These are phyloP conservation scores for Graphium colonna DNA, from an alignment of 2,888 invertebrate genomes.

Conservation along the genomic window DNA sequence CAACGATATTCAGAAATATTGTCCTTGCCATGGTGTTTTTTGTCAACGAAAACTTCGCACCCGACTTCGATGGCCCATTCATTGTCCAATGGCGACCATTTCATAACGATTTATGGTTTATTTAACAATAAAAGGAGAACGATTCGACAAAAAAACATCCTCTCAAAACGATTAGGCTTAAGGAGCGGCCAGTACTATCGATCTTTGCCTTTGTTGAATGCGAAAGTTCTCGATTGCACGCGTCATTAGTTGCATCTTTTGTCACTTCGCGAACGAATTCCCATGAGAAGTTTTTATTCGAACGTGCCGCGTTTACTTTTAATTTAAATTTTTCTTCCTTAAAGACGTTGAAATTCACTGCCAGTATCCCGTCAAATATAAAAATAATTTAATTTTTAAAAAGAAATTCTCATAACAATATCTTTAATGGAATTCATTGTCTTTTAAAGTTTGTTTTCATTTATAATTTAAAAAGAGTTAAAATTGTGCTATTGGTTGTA, in stretches of 20 bases:
- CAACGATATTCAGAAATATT: constrained; percentile 48
- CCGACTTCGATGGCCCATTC: constrained; percentile 51
- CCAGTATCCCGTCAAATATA: too few species aligned
- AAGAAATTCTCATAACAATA: too few species aligned
- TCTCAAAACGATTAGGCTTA: constrained; percentile 35
- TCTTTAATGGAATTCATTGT: too few species aligned
- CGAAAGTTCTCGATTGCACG: constrained; percentile 46
- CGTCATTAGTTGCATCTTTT: constrained; percentile 64
- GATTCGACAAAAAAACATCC: constrained; percentile 39
- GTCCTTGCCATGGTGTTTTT: constrained; percentile 42
- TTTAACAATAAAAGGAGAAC: constrained; percentile 68
- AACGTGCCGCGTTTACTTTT: constrained; percentile 32
- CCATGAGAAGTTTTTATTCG: constrained; percentile 41
- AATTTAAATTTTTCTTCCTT: not conserved
- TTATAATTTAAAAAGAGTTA: too few species aligned
- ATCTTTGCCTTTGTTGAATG: constrained; percentile 49
- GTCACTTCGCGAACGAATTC: constrained; percentile 53
- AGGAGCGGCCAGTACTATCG: constrained; percentile 40
- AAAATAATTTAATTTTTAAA: too few species aligned
- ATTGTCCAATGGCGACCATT: constrained; percentile 64
- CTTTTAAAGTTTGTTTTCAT: too few species aligned
- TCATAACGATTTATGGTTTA: constrained; percentile 77
- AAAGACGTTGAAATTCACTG: too few species aligned
- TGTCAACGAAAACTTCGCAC: constrained; percentile 47
- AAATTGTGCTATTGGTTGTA: too few species aligned